Conservation (phyloP, 2,888 invertebrate species). For the Hirtodrosophila alboralis region DNA sequence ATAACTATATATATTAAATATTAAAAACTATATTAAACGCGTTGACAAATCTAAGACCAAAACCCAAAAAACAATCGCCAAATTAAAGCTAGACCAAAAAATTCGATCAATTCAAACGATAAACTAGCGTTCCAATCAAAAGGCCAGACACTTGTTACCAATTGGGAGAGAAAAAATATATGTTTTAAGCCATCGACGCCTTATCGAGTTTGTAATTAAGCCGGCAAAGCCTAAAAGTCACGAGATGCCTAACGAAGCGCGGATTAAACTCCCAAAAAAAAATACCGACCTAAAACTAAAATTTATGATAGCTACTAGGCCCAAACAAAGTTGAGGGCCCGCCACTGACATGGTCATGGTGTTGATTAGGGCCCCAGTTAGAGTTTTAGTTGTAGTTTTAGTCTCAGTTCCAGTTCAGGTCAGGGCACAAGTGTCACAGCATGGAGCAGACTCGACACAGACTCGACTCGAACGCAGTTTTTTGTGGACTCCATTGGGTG, state of each 20-base stretch:
- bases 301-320: constrained; percentile 71
- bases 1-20: no score
- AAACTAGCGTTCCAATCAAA: constrained; percentile 45
- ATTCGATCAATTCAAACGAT: constrained; percentile 37
- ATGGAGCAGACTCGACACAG: constrained; percentile 51
- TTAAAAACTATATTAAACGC: no score
- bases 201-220: constrained; percentile 72
- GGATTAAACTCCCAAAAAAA: constrained; percentile 21
- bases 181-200: constrained; percentile 55
- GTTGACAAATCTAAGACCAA: no score
- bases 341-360: constrained; percentile 58
- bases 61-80: constrained; percentile 52
- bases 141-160: constrained; percentile 59
- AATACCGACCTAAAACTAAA: constrained; percentile 72
- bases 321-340: constrained; percentile 48
- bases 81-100: constrained; percentile 43
- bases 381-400: neutral
- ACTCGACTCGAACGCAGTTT: no score
- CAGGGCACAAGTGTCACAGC: constrained; percentile 76
- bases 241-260: constrained; percentile 47
- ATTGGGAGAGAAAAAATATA: constrained; percentile 38
- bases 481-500: constrained; percentile 19
- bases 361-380: constrained; percentile 65
- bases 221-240: constrained; percentile 29
- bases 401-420: constrained; percentile 21